A percentile compares a stretch with the other conserved stretches of the same genome.
These are phyloP conservation scores for Trilocha varians DNA, from an alignment of 2,888 invertebrate species.

Conservation along the genomic window DNA sequence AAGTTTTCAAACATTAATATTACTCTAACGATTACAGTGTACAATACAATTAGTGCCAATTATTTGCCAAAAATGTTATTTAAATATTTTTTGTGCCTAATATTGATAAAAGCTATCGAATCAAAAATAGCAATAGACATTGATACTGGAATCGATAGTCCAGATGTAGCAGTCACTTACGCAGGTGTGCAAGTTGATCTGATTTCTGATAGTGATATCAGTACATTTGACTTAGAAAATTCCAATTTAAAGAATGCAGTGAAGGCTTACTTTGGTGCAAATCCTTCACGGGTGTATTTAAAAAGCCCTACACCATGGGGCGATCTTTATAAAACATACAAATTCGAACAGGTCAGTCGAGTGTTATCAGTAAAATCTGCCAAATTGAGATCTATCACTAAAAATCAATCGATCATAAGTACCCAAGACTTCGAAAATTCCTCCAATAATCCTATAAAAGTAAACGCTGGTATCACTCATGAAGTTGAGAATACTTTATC, in stretches of 20 bases:
- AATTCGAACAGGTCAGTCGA: constrained; percentile 43
- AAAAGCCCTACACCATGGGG: constrained; percentile 57
- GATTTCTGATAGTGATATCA: constrained; percentile 30
- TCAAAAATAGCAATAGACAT: constrained; percentile 37
- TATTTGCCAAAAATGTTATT: constrained; percentile 15
- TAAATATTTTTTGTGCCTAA: constrained; percentile 5
- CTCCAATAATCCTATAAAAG: constrained; percentile 43
- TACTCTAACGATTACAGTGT: no score
- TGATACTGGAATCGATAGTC: constrained; percentile 13
- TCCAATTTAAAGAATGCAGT: constrained; percentile 30
- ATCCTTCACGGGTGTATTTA: constrained; percentile 33
- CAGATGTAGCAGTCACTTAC: constrained; percentile 25
- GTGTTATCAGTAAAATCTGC: constrained; percentile 34
- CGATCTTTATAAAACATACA: constrained; percentile 42
- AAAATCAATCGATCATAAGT: constrained; percentile 29
- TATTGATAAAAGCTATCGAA: constrained; percentile 13
- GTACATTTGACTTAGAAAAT: constrained; percentile 31
- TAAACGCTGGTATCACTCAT: constrained; percentile 49
- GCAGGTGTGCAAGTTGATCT: constrained; percentile 32
- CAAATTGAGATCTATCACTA: constrained; percentile 23
- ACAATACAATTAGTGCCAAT: no score
- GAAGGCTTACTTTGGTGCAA: constrained; percentile 27
- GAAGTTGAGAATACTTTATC: constrained; percentile 44
- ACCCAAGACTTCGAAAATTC: constrained; percentile 46
- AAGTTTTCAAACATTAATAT: no score